Evolutionary conservation across 1,140 invertebrate species (phyloP), one percentile per base, ranked within the genome.

Genomic region (Olivierus martensii): DNA sequence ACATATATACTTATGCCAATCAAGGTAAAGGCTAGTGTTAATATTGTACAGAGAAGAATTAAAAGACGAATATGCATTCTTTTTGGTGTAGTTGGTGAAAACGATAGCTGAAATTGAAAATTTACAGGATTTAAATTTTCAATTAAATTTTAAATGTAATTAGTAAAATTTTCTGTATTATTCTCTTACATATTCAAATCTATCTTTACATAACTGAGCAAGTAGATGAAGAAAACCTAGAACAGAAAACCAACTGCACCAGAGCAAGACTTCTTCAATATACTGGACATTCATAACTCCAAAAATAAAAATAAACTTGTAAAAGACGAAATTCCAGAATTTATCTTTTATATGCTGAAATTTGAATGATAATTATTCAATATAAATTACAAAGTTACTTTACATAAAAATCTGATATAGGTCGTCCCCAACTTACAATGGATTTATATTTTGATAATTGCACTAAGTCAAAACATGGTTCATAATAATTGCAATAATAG

Each of bases 251-350:
- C 89, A 93, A 18, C 80, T 79, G 61, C 81, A 83, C 88, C 88
- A 94, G 12, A 88, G 69, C 17, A 91, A 73, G 22, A 90, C 80
- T 67, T 81, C 79, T 62, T 83, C 78, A 71, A 84, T 77, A 58
- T 81, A 84, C 69, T 92, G 85, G 2, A 92, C 87, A 66, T 91
- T 92, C 65, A 92, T 79, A 18, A 94, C 85, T 22, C 88, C 88
- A 68, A 92, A 93, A 19, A 94, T 82, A 66, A 93, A 93, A 59
- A 93, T 91, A 65, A 92, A 91, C 71, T 94, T 94, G 72, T 92
- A 89, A 69, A 92, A 91, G 3, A 91, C 77, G 66, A 87, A 92
- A 71, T 92, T 92, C 86, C 87, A 91, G 69, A 93, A 89, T 70
- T 89, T 87, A 64, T 87, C 84, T 63, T 80, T 79, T 14, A 81